Conservation (phyloP, 2,797 vertebrate species). For the Chrosomus eos region DNA sequence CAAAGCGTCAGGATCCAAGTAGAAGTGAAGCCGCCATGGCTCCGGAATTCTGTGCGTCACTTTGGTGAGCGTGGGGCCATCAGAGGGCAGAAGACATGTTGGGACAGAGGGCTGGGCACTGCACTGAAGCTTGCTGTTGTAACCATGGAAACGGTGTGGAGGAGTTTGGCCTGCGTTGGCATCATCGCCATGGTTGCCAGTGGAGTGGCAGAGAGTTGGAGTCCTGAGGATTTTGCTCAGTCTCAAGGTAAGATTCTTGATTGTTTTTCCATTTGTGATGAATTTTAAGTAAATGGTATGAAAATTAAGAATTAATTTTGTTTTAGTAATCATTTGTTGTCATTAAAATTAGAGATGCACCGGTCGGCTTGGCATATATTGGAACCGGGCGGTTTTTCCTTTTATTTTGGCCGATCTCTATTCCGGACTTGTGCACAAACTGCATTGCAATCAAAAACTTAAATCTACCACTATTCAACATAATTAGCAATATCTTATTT, state of each 20-base stretch:
- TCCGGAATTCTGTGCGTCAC: slow-evolving; percentile 71
- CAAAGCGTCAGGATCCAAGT: background rate
- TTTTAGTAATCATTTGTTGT: background rate
- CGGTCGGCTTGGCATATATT: background rate
- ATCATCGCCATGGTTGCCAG: slow-evolving; percentile 79
- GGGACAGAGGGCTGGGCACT: slow-evolving; percentile 86
- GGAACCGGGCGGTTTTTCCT: background rate
- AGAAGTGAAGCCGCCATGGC: slow-evolving; percentile 68
- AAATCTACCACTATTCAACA: background rate
- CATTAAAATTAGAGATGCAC: background rate
- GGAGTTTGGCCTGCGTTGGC: slow-evolving; percentile 86
- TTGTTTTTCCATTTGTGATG: background rate
- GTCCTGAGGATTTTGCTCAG: slow-evolving; percentile 66
- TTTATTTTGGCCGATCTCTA: background rate
- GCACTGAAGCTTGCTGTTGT: slow-evolving; percentile 82
- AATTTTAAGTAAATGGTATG: background rate
- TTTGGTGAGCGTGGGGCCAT: slow-evolving; percentile 81
- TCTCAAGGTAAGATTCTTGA: slow-evolving; percentile 85
- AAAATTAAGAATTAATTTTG: background rate
- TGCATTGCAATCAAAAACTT: background rate
- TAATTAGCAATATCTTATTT: background rate
- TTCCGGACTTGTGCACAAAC: background rate
- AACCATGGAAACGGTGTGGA: slow-evolving; percentile 92
- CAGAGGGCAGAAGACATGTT: slow-evolving; percentile 95
- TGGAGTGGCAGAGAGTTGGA: slow-evolving; percentile 73